These are phyloP conservation scores for Clivina fossor DNA, from an alignment of 2,888 invertebrate species.

Conservation along the genomic window DNA sequence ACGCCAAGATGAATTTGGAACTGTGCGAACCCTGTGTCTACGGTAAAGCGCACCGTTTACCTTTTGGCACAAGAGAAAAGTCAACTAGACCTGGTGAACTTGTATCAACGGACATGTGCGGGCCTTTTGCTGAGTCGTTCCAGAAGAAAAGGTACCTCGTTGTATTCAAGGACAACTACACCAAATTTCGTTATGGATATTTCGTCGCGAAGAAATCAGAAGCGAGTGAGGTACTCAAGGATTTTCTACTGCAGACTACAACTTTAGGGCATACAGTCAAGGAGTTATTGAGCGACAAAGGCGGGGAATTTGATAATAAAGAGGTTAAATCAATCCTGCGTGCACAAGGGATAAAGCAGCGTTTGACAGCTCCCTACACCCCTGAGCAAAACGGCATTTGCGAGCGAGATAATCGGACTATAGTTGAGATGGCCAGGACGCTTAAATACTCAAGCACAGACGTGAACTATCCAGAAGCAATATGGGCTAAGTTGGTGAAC, in stretches of 20 bases:
- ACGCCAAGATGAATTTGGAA: constrained; percentile 39
- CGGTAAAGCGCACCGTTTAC: constrained; percentile 43
- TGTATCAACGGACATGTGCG: constrained; percentile 43
- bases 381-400: constrained; percentile 40
- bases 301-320: constrained; percentile 44
- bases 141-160: constrained; percentile 36
- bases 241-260: constrained; percentile 40
- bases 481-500: constrained; percentile 41
- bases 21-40: constrained; percentile 43
- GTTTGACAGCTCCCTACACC: constrained; percentile 40
- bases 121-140: constrained; percentile 39
- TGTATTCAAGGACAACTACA: constrained; percentile 38
- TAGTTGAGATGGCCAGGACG: constrained; percentile 43
- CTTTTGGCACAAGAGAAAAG: constrained; percentile 41
- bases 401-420: constrained; percentile 41
- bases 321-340: constrained; percentile 39
- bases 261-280: constrained; percentile 41
- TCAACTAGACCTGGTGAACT: constrained; percentile 41
- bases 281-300: constrained; percentile 45
- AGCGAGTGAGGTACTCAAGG: constrained; percentile 37
- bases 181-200: constrained; percentile 42
- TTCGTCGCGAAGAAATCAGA: constrained; percentile 41
- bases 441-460: constrained; percentile 41
- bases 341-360: constrained; percentile 37
- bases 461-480: constrained; percentile 30